These are phyloP conservation scores for Rhamphomyia laevipes DNA, from an alignment of 2,888 invertebrate genomes.

Conservation along the genomic window DNA sequence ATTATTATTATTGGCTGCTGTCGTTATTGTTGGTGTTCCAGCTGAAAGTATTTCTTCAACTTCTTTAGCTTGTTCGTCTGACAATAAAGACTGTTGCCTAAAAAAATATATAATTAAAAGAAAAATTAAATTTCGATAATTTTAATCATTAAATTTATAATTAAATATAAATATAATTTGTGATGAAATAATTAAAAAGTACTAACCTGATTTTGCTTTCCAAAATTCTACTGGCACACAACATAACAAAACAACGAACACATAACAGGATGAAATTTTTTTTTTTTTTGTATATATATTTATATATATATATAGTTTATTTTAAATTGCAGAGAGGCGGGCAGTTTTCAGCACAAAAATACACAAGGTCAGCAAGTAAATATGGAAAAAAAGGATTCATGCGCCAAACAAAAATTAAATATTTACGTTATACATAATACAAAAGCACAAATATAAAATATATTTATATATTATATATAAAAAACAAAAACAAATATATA, in stretches of 20 bases:
- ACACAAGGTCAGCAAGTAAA: background rate
- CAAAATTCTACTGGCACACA: slow-evolving; percentile 50
- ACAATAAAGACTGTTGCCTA: slow-evolving; percentile 69
- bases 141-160: slow-evolving; percentile 9
- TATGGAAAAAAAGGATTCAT: background rate
- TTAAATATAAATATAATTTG: slow-evolving; percentile 1
- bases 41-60: slow-evolving; percentile 64
- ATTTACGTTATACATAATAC: no score
- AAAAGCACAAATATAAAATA: no score
- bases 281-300: background rate
- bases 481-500: no score
- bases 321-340: background rate
- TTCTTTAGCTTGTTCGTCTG: slow-evolving; percentile 85
- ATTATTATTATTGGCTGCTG: slow-evolving; percentile 16
- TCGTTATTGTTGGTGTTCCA: slow-evolving; percentile 43
- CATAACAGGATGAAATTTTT: slow-evolving; percentile 5
- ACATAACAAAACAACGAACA: slow-evolving; percentile 14
- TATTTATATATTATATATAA: no score
- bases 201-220: slow-evolving; percentile 77
- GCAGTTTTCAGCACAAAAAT: no score
- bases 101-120: slow-evolving; percentile 12
- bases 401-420: background rate
- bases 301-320: background rate
- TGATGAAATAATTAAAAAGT: background rate
- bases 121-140: background rate